These are phyloP conservation scores for Nezara viridula DNA, from an alignment of 2,888 invertebrate genomes.

Conservation along the genomic window DNA sequence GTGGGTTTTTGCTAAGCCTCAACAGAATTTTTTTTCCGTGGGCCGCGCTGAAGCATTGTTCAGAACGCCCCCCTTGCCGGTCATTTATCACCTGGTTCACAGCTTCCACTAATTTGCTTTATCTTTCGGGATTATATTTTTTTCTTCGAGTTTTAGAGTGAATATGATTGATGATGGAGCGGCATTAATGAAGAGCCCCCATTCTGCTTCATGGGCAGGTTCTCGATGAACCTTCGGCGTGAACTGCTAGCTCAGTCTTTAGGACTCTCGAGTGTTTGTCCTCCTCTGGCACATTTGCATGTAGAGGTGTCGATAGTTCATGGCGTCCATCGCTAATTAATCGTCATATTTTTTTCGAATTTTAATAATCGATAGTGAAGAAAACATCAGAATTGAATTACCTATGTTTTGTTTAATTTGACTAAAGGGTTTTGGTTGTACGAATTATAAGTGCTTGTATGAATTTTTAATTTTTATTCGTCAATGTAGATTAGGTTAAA, in stretches of 20 bases:
- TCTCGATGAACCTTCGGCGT: not conserved
- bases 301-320: not conserved
- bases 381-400: too few species aligned
- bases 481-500: too few species aligned
- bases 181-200: constrained; percentile 25
- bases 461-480: too few species aligned
- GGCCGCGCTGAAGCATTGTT: not conserved
- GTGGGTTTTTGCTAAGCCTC: not conserved
- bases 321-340: not conserved
- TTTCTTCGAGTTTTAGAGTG: not conserved
- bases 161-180: not conserved
- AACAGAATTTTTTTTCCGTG: not conserved
- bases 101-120: constrained; percentile 49
- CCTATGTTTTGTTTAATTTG: too few species aligned
- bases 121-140: constrained; percentile 16
- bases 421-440: too few species aligned
- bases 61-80: not conserved
- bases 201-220: not conserved
- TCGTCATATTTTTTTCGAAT: not conserved
- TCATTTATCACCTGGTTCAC: constrained; percentile 20
- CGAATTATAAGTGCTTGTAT: too few species aligned
- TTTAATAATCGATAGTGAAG: not conserved
- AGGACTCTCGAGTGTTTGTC: not conserved
- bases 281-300: not conserved
- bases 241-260: not conserved